Evolutionary conservation across 1,140 invertebrate genomes (phyloP).

Genomic region (Dendroctonus valens): DNA sequence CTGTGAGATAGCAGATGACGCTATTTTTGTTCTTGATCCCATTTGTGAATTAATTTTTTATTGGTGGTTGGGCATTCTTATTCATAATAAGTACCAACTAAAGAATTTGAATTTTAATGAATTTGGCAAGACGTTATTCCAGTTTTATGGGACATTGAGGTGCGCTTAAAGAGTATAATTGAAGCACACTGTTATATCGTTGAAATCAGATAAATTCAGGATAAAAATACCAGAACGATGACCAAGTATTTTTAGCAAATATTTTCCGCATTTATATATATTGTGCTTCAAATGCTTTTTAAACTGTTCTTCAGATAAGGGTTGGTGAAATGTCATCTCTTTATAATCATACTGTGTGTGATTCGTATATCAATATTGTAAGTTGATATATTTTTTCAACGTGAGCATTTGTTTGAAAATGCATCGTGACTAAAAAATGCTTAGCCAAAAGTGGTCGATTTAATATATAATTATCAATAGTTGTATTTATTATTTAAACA

Average conservation of each 20-base stretch:
- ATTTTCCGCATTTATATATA: not conserved
- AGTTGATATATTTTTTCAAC: constrained; percentile 47
- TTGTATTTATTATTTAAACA: constrained; percentile 1
- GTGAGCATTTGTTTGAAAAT: constrained; percentile 52
- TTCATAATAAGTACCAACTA: constrained; percentile 39
- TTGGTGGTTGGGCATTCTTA: constrained; percentile 35
- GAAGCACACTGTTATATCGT: too few relatives aligned
- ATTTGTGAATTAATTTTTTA: constrained; percentile 23
- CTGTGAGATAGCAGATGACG: constrained; percentile 12
- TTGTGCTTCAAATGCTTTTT: not conserved
- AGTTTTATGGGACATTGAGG: constrained; percentile 49
- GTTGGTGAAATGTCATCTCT: constrained; percentile 43
- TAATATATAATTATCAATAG: constrained; percentile 17
- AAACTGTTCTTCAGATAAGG: constrained; percentile 22
- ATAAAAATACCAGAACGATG: not conserved
- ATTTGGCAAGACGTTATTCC: constrained; percentile 47
- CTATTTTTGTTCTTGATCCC: constrained; percentile 10
- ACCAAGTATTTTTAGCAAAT: not conserved
- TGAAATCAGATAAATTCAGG: too few relatives aligned
- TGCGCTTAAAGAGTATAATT: not conserved
- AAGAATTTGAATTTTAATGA: constrained; percentile 43
- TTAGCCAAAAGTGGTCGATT: constrained; percentile 14
- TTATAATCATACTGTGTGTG: constrained; percentile 53
- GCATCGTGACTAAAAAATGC: constrained; percentile 39
- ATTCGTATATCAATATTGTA: constrained; percentile 53